Evolutionary conservation across 2,888 invertebrate species (phyloP).

Genomic region (Tinea trinotella): DNA sequence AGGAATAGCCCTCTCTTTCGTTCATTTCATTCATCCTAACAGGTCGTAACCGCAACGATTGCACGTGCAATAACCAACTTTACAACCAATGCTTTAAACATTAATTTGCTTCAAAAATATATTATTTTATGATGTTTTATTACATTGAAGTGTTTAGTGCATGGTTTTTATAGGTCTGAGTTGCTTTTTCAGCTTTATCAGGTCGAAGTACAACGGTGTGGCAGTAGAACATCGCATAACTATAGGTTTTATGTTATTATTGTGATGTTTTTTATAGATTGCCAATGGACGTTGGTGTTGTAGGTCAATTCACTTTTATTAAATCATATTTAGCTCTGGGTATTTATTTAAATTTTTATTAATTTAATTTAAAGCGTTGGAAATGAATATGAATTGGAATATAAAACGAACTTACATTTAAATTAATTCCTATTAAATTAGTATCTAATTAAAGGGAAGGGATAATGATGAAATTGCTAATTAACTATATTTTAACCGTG

Average conservation of each 20-base stretch:
- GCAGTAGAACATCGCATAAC: conserved; percentile 70
- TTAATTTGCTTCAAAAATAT: conserved; percentile 63
- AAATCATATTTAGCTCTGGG: not conserved
- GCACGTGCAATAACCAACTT: conserved; percentile 67
- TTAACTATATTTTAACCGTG: too few relatives aligned
- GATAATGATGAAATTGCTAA: too few relatives aligned
- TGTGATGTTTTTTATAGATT: conserved; percentile 14
- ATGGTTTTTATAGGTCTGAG: conserved; percentile 72
- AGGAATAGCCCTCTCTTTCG: conserved; percentile 39
- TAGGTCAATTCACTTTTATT: conserved; percentile 1
- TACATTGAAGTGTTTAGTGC: conserved; percentile 64
- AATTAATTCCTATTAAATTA: too few relatives aligned
- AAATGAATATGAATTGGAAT: too few relatives aligned
- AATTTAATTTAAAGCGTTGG: too few relatives aligned
- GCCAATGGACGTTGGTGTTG: not conserved
- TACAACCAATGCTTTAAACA: conserved; percentile 58
- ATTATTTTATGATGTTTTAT: conserved; percentile 64
- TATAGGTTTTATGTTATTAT: conserved; percentile 71
- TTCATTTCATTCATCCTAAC: conserved; percentile 59
- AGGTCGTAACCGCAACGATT: conserved; percentile 56
- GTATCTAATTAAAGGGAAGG: too few relatives aligned
- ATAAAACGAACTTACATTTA: too few relatives aligned
- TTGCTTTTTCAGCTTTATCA: conserved; percentile 74
- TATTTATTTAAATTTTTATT: not conserved
- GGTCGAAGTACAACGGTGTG: conserved; percentile 68